Evolutionary conservation across 2,113 vertebrate species (phyloP).

Genomic region (Pelvicachromis taeniatus): DNA sequence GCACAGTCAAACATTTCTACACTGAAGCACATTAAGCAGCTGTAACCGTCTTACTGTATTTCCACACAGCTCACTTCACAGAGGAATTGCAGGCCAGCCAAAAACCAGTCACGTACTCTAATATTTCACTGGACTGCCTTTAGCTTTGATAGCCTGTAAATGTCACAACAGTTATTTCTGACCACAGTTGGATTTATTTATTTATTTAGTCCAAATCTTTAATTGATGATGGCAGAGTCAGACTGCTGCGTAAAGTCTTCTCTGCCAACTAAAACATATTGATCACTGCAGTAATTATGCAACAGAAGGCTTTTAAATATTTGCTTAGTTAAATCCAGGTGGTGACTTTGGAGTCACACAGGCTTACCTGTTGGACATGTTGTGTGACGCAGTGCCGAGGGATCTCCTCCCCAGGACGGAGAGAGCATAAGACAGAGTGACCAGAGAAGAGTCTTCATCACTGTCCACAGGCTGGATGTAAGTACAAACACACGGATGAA

Average conservation of each 20-base stretch:
- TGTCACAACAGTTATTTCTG: background rate
- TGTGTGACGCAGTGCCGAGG: constrained; percentile 89
- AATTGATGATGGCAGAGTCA: background rate
- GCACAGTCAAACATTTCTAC: background rate
- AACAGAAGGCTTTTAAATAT: background rate
- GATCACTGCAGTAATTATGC: background rate
- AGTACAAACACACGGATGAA: background rate
- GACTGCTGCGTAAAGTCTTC: background rate
- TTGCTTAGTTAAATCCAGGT: background rate
- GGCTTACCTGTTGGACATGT: constrained; percentile 90
- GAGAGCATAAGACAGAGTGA: constrained; percentile 91
- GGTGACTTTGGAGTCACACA: background rate
- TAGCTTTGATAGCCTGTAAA: background rate
- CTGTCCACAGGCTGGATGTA: constrained; percentile 80
- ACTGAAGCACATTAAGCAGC: background rate
- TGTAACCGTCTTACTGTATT: background rate
- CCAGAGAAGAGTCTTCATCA: constrained; percentile 90
- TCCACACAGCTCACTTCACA: background rate
- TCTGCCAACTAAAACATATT: background rate
- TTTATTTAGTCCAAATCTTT: background rate
- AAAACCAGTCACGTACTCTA: background rate
- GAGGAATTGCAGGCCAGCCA: background rate
- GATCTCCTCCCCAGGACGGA: constrained; percentile 91
- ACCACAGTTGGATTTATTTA: background rate
- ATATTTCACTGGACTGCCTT: background rate